phyloP scores from a whole-genome alignment of 2,797 vertebrate genomes.

The Cossypha polioptera region DNA sequence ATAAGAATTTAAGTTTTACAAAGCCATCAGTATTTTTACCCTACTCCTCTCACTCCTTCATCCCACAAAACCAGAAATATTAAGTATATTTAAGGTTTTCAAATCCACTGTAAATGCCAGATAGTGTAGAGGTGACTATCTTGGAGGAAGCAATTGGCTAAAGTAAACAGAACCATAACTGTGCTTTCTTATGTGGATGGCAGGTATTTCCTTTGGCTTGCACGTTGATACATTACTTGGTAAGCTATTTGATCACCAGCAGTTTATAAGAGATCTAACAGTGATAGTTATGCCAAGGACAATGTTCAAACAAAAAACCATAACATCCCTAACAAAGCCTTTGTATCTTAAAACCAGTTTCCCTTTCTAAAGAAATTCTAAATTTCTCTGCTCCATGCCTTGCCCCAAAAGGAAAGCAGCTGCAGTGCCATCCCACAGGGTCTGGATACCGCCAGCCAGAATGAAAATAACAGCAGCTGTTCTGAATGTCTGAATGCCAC shows the following conservation, averaged over 20 bases:
- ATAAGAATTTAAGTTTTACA: neutral
- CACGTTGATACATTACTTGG: neutral
- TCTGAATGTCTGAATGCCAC: neutral
- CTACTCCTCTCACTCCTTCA: neutral
- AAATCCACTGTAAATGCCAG: neutral
- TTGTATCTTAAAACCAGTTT: neutral
- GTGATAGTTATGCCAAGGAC: neutral
- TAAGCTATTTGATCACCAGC: neutral
- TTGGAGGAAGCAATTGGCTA: neutral
- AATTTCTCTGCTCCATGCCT: neutral
- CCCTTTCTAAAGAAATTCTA: neutral
- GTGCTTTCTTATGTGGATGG: neutral
- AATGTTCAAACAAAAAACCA: neutral
- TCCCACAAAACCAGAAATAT: neutral
- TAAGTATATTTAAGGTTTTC: neutral
- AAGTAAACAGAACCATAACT: neutral
- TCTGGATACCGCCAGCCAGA: neutral
- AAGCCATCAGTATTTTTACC: neutral
- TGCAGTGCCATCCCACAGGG: neutral
- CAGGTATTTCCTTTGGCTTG: neutral
- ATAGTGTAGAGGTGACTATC: neutral
- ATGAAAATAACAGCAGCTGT: conserved; percentile 27
- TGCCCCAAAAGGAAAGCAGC: neutral
- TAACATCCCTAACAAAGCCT: neutral
- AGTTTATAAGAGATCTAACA: neutral